Evolutionary conservation across 1,140 invertebrate genomes (phyloP), one percentile per base, ranked within the genome.

Genomic region (Prorops nasuta): DNA sequence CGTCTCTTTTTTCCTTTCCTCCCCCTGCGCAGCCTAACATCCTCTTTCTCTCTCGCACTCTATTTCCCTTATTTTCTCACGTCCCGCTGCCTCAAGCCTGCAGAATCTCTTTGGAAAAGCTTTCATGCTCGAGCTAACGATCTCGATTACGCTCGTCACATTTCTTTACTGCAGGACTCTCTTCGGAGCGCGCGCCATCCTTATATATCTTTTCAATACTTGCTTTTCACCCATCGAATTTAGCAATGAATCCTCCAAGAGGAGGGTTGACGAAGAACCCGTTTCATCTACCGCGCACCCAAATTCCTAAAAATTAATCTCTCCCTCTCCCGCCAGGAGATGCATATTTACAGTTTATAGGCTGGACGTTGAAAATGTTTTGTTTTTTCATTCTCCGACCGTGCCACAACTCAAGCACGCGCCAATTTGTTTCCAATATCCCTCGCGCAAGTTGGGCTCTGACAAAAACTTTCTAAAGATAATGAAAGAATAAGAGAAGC

Each of bases 111-210:
- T 28, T 28, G 24, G 42, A 41, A 37, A 19, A 42, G 34, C 50
- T 60, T 44, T 60, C 42, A 40, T 59, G 44, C 49, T 31, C 45
- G 22, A 21, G 45, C 41, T 58, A 60, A 60, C 58, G 51, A 60
- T 56, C 51, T 49, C 52, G 56, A 60, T 60, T 51, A 60, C 48
- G 44, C 37, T 55, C 56, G 46, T 41, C 49, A 49, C 48, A 59
- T 59, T 49, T 59, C 53, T 49, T 59, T 47, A 45, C 45, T 28
- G 18, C 20, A 32, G 20, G 24, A 31, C 14, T 35, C 4, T 35
- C 34, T 6, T 28, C n/a, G n/a, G n/a, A n/a, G n/a, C n/a, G n/a
- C n/a, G n/a, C n/a, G n/a, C n/a, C n/a, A n/a, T n/a, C n/a, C n/a
- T n/a, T n/a, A n/a, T n/a, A n/a, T n/a, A n/a, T n/a, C n/a, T n/a